Evolutionary conservation across 2,113 vertebrate species (phyloP), one percentile per base, ranked within the genome.

Genomic region (Mirza zaza): DNA sequence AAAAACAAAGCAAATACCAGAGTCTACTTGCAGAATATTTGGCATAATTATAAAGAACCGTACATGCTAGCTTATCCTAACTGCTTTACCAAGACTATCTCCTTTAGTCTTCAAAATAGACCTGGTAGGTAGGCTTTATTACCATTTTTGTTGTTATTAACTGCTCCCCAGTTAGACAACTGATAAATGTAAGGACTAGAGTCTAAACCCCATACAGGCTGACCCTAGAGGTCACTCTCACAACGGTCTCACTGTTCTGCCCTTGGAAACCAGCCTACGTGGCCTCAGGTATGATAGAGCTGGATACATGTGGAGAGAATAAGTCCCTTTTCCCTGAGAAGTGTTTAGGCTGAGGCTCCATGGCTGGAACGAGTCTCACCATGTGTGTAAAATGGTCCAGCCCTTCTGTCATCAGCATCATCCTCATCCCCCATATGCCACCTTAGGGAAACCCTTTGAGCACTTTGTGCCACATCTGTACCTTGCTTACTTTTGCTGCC

Each of bases 391-490:
- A 18, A 20, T 0, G 15, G 14, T 13, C 88, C n/a, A 55, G n/a
- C 42, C 3, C 10, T 50, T 27, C 18, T 8, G 25, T 29, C 32
- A 8, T 3, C 29, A n/a, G n/a, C 39, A 15, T 27, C 6, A 20
- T 4, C 29, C 29, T 10, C 7, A 1, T 7, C 61, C 9, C 36
- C 32, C 84, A 27, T 32, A 14, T 17, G 13, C 23, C 67, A 63
- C n/a, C 5, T 11, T 1, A 7, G 8, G 36, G 48, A 63, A 39
- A 17, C 29, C 15, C 6, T 29, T 29, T 27, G 17, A 70, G 2
- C 7, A 9, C 2, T 45, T 63, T 39, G 1, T 32, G 27, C 34
- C 1, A 9, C 50, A 20, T 21, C 3, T 1, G 0, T 15, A 36
- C n/a, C 3, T 42, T 50, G 34, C 7, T 10, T 17, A 23, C 29